phyloP scores from a whole-genome alignment of 2,888 invertebrate genomes.

The Leucophenga maculata region DNA sequence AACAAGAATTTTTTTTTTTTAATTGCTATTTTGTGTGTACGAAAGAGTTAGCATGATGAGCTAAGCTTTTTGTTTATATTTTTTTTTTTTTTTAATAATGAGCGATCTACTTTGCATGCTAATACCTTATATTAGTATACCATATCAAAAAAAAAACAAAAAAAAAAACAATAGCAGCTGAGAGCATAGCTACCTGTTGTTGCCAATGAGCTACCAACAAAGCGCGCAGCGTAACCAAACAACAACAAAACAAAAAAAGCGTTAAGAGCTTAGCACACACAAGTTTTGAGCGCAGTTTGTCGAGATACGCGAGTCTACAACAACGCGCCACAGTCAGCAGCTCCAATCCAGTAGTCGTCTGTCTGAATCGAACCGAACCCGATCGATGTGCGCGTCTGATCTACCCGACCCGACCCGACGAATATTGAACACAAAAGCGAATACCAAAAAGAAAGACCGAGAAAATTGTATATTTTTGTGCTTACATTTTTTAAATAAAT shows the following conservation, averaged over 20 bases:
- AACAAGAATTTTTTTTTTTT: too few relatives aligned
- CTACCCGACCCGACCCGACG: constrained; percentile 16
- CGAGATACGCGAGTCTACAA: constrained; percentile 59
- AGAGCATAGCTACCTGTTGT: constrained; percentile 34
- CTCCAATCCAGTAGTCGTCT: background rate
- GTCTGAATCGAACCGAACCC: background rate
- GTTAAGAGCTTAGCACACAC: constrained; percentile 62
- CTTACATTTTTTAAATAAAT: too few relatives aligned
- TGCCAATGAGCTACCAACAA: too few relatives aligned
- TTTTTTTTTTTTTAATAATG: too few relatives aligned
- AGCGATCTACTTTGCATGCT: too few relatives aligned
- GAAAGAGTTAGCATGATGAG: too few relatives aligned
- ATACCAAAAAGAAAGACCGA: constrained; percentile 24
- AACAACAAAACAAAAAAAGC: constrained; percentile 39
- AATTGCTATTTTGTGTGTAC: too few relatives aligned
- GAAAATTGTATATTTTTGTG: constrained; percentile 14
- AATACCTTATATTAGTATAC: too few relatives aligned
- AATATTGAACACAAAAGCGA: constrained; percentile 25
- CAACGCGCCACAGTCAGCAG: too few relatives aligned
- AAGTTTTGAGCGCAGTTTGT: constrained; percentile 63
- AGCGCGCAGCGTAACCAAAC: constrained; percentile 3
- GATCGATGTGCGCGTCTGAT: constrained; percentile 5
- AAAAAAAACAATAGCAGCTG: constrained; percentile 8
- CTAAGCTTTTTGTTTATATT: too few relatives aligned
- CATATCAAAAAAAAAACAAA: too few relatives aligned